These are phyloP conservation scores for Ambastaia sidthimunki DNA, from an alignment of 2,797 vertebrate genomes.

Conservation along the genomic window DNA sequence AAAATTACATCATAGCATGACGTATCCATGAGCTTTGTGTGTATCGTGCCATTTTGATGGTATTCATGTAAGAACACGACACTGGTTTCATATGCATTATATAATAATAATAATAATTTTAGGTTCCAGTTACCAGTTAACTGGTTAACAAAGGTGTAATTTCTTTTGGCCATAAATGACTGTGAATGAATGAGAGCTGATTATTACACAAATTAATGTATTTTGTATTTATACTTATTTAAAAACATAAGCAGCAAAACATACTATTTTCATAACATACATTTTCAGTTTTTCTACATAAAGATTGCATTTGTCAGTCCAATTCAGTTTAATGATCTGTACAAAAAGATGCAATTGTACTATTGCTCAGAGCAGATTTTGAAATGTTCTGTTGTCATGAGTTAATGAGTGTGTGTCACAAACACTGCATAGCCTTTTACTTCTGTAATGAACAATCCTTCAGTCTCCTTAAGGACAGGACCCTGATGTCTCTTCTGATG, in stretches of 20 bases:
- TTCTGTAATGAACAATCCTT: not conserved
- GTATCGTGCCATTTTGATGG: not conserved
- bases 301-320: not conserved
- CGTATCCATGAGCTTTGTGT: conserved; percentile 2
- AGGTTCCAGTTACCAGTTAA: not conserved
- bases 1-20: conserved; percentile 59
- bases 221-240: not conserved
- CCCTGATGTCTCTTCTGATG: not conserved
- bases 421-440: not conserved
- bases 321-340: not conserved
- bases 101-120: not conserved
- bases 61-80: not conserved
- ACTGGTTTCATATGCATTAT: not conserved
- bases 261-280: not conserved
- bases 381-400: not conserved
- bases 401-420: not conserved
- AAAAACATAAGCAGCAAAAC: not conserved
- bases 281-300: not conserved
- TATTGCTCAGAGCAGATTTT: not conserved
- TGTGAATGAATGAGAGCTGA: no score
- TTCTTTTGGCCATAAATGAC: no score
- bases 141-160: no score
- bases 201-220: no score
- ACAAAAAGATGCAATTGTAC: not conserved
- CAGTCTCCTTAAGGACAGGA: not conserved